A percentile compares a stretch with the other conserved stretches of the same genome.
These are phyloP conservation scores for Carapus acus DNA, from an alignment of 2,797 vertebrate species.

Conservation along the genomic window DNA sequence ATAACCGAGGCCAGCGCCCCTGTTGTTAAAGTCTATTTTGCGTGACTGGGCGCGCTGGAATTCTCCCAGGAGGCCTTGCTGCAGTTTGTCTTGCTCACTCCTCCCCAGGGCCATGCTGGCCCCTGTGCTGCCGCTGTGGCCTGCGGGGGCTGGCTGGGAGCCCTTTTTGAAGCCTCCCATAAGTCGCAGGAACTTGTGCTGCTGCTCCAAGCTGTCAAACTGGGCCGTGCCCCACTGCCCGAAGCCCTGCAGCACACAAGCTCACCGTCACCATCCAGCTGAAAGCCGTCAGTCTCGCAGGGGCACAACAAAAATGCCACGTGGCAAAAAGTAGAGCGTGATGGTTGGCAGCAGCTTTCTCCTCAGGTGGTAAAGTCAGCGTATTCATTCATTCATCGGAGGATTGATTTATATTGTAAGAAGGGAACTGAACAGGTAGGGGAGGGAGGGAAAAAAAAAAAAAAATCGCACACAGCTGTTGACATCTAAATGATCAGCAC, in stretches of 20 bases:
- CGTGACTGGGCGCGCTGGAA: constrained; percentile 82
- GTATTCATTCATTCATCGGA: no score
- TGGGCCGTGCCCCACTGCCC: constrained; percentile 89
- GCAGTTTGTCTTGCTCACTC: constrained; percentile 70
- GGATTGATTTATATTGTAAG: no score
- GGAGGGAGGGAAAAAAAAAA: no score
- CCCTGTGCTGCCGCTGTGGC: constrained; percentile 3
- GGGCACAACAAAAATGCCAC: not conserved
- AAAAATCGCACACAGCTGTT: no score
- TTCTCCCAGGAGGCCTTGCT: constrained; percentile 77
- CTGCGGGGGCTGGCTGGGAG: constrained; percentile 25
- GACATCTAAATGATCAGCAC: no score
- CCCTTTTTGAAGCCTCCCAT: constrained; percentile 88
- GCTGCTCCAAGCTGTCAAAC: constrained; percentile 74
- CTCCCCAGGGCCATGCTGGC: constrained; percentile 81
- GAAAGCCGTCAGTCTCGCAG: not conserved
- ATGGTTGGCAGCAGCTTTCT: no score
- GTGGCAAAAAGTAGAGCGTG: no score
- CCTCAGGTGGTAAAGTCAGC: no score
- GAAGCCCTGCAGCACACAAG: constrained; percentile 54
- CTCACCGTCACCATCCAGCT: not conserved
- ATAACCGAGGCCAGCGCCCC: constrained; percentile 82
- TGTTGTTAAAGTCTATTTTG: constrained; percentile 69
- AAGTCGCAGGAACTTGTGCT: constrained; percentile 88
- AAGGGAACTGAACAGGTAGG: no score